phyloP scores from a whole-genome alignment of 92 coral and sea anemone genomes.

The Micromussa lordhowensis region DNA sequence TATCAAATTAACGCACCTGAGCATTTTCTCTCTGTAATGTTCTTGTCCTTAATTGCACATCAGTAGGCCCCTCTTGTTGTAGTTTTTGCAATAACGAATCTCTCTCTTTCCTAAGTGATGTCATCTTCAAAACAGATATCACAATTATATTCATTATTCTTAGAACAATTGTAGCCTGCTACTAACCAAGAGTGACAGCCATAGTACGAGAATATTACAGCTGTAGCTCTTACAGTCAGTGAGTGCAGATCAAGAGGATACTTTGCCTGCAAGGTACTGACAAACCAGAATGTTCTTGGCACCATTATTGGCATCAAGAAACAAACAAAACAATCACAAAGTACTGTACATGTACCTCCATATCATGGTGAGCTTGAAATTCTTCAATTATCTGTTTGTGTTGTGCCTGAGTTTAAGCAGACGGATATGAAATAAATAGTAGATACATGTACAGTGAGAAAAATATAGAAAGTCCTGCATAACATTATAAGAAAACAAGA shows the following conservation, averaged over 20 bases:
- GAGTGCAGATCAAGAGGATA: no score
- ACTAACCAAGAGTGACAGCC: no score
- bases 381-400: constrained; percentile 89
- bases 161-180: no score
- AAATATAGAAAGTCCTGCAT: neutral
- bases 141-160: no score
- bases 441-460: no score
- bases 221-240: no score
- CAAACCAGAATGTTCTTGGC: no score
- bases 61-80: constrained; percentile 89
- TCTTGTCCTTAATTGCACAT: constrained; percentile 87
- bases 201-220: no score
- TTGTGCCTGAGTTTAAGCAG: constrained; percentile 55
- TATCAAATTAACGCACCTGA: constrained; percentile 68
- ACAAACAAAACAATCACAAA: no score
- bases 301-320: no score
- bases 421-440: neutral
- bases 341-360: constrained; percentile 73
- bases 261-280: no score
- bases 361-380: constrained; percentile 84
- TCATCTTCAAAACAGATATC: constrained; percentile 37
- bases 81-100: constrained; percentile 76
- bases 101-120: constrained; percentile 81
- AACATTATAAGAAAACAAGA: neutral
- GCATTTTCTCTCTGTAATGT: constrained; percentile 93